Evolutionary conservation across 1,140 invertebrate species (phyloP).

Genomic region (Papilio machaon): DNA sequence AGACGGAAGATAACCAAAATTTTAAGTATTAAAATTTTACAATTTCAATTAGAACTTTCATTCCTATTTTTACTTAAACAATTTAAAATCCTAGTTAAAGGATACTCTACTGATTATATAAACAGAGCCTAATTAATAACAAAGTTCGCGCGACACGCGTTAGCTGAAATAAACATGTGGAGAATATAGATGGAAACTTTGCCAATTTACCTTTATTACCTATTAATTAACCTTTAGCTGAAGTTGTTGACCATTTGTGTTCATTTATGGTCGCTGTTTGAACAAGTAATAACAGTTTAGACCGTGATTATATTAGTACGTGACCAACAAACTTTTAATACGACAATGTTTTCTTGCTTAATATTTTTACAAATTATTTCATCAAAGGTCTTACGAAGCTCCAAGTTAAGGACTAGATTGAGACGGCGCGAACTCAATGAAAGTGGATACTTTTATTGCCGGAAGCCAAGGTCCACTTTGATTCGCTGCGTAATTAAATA

Average conservation of each 20-base stretch:
- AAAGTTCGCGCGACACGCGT: background rate
- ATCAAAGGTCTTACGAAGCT: too few relatives aligned
- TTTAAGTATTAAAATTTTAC: too few relatives aligned
- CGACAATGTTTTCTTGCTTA: background rate
- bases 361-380: background rate
- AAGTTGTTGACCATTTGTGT: slow-evolving; percentile 22
- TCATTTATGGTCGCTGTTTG: slow-evolving; percentile 12
- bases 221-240: slow-evolving; percentile 14
- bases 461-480: too few relatives aligned
- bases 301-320: background rate
- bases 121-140: background rate
- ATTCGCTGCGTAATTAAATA: too few relatives aligned
- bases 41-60: too few relatives aligned
- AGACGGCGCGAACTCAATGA: too few relatives aligned
- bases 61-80: too few relatives aligned
- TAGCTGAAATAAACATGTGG: background rate
- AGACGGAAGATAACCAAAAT: too few relatives aligned
- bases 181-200: slow-evolving; percentile 11
- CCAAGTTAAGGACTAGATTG: too few relatives aligned
- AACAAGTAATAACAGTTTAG: slow-evolving; percentile 20
- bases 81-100: background rate
- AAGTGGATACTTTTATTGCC: too few relatives aligned
- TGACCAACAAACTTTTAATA: background rate
- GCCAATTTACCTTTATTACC: slow-evolving; percentile 19
- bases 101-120: background rate